These are phyloP conservation scores for Mesorhabditis spiculigera DNA, from an alignment of 2,888 invertebrate species.

Conservation along the genomic window DNA sequence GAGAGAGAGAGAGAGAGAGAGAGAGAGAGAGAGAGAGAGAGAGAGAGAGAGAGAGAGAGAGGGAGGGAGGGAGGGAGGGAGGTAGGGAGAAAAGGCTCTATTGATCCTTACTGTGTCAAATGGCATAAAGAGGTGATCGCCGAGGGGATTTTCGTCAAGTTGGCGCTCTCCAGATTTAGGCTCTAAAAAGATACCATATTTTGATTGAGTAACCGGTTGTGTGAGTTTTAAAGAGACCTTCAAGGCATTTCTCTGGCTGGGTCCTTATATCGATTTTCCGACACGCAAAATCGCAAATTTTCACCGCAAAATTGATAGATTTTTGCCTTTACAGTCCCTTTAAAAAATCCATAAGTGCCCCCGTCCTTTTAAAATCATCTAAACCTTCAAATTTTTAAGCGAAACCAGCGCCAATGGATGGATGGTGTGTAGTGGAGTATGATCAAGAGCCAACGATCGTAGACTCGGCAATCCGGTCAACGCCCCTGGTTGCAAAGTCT, in stretches of 20 bases:
- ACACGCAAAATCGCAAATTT: too few species aligned
- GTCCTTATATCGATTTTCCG: too few species aligned
- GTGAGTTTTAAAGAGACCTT: too few species aligned
- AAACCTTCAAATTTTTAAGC: constrained; percentile 28
- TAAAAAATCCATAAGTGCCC: too few species aligned
- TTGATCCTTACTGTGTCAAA: constrained; percentile 28
- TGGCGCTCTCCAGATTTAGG: constrained; percentile 43
- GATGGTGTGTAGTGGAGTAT: constrained; percentile 35
- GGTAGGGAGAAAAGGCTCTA: not conserved
- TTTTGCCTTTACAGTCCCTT: too few species aligned
- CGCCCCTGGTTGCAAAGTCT: constrained; percentile 33
- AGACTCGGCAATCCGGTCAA: constrained; percentile 37
- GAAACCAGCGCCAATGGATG: constrained; percentile 46
- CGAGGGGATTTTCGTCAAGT: constrained; percentile 41
- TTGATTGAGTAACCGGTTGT: too few species aligned
- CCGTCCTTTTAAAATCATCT: not conserved
- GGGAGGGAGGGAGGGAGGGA: too few species aligned
- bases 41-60: too few species aligned
- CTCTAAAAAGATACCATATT: constrained; percentile 14
- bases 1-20: too few species aligned
- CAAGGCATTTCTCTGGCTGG: too few species aligned
- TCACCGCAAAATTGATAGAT: too few species aligned
- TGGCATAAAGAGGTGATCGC: constrained; percentile 48
- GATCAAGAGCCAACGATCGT: constrained; percentile 34
- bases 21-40: too few species aligned